A percentile compares a stretch with the other conserved stretches of the same genome.
phyloP scores from a whole-genome alignment of 1,140 invertebrate genomes.

The Nylanderia fulva region DNA sequence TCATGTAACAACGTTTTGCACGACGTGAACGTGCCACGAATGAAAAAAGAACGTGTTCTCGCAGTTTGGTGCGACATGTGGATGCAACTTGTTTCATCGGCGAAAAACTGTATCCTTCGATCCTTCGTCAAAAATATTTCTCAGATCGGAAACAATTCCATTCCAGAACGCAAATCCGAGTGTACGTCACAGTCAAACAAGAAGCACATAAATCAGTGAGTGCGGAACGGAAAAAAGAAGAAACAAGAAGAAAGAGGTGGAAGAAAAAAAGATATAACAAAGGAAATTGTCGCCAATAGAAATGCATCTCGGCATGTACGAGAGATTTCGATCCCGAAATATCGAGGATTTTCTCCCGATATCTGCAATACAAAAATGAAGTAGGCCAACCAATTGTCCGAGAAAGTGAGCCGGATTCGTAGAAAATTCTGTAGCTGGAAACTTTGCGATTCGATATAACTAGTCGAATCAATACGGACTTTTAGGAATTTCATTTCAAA shows the following conservation, averaged over 20 bases:
- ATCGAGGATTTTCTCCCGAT: slow-evolving; percentile 36
- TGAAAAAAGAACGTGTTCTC: slow-evolving; percentile 43
- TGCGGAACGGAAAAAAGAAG: slow-evolving; percentile 10
- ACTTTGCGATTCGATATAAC: slow-evolving; percentile 62
- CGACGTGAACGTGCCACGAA: slow-evolving; percentile 38
- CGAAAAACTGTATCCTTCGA: slow-evolving; percentile 27
- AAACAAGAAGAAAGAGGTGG: background rate
- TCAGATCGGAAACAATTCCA: slow-evolving; percentile 54
- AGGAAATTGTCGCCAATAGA: slow-evolving; percentile 38
- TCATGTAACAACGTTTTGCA: slow-evolving; percentile 22
- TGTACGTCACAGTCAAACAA: slow-evolving; percentile 60
- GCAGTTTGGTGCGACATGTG: slow-evolving; percentile 48
- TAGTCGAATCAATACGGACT: background rate
- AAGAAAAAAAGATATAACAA: slow-evolving; percentile 10
- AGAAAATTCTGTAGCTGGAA: slow-evolving; percentile 51
- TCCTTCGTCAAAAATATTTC: slow-evolving; percentile 55
- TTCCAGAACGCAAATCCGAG: slow-evolving; percentile 44
- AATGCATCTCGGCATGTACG: slow-evolving; percentile 18
- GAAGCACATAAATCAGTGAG: slow-evolving; percentile 50
- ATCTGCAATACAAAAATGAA: slow-evolving; percentile 57
- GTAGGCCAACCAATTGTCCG: slow-evolving; percentile 45
- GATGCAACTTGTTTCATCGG: slow-evolving; percentile 59
- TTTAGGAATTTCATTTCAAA: background rate
- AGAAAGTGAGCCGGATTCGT: background rate
- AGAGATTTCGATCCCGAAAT: slow-evolving; percentile 55